A percentile compares a stretch with the other conserved stretches of the same genome.
phyloP scores from a whole-genome alignment of 2,888 invertebrate genomes.

The Sphecodes monilicornis region DNA sequence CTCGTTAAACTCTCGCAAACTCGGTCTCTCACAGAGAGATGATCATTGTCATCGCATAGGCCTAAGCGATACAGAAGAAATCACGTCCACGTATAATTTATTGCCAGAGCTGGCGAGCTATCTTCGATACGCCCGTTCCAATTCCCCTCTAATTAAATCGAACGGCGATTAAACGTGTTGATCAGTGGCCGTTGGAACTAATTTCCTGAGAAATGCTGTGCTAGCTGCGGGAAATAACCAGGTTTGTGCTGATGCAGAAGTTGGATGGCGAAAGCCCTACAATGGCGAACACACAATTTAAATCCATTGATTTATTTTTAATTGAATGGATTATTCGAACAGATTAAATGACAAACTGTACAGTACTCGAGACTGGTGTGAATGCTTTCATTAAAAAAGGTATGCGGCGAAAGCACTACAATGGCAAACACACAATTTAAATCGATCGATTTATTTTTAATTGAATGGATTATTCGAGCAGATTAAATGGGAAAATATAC shows the following conservation, averaged over 20 bases:
- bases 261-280: background rate
- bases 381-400: background rate
- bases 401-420: background rate
- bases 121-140: conserved; percentile 2
- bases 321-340: background rate
- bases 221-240: background rate
- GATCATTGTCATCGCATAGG: background rate
- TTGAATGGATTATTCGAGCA: too few relatives aligned
- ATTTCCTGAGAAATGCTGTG: background rate
- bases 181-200: background rate
- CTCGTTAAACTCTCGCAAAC: background rate
- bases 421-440: background rate
- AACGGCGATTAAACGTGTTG: conserved; percentile 1
- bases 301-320: background rate
- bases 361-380: background rate
- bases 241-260: background rate
- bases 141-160: conserved; percentile 16
- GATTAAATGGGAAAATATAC: too few relatives aligned
- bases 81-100: conserved; percentile 35
- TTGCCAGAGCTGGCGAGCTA: background rate
- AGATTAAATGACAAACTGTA: background rate
- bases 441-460: too few relatives aligned
- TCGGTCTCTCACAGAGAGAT: background rate
- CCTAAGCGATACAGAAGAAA: background rate
- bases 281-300: background rate